Evolutionary conservation across 2,888 invertebrate genomes (phyloP), one percentile per base, ranked within the genome.

Genomic region (Heliconius sara): DNA sequence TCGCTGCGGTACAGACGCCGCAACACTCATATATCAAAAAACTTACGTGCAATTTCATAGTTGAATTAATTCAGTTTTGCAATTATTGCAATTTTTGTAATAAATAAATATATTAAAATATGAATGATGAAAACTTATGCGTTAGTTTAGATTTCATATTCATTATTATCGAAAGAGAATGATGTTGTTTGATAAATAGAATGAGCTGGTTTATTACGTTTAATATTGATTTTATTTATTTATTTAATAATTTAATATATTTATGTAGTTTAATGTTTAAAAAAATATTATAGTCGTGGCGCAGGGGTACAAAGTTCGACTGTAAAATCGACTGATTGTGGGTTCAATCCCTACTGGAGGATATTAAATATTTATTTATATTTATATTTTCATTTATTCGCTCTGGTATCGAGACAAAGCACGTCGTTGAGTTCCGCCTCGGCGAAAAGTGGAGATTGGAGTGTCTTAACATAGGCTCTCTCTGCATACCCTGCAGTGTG

Each of bases 11-110:
- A 74, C 80, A 84, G 83, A 83, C 83, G 80, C 75, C 75, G 43
- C 83, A 78, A 75, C 80, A 84, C 83, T 84, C 84, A 57, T 73
- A 80, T 86, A 84, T 83, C 85, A 85, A 86, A 86, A 86, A 87
- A 84, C 80, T 77, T 78, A 75, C 77, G 71, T 80, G 77, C 80
- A 71, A 75, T 75, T 75, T 65, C 65, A 65, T 75, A 75, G 75
- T 75, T 75, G 75, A 75, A 75, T 75, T 75, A 75, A 75, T 75
- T 65, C 65, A 27, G 75, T 63, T 75, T 75, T 75, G 27, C 22
- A 75, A 43, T 65, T 27, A 25, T 47, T 63, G 43, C 65, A 25
- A 73, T 73, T 60, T 73, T 73, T 60, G 4, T 34, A 34, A 22
- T 34, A 60, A 39, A 39, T 39, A 39, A 9, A 12, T n/a, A 60